phyloP scores from a whole-genome alignment of 2,113 vertebrate genomes.

The Cyphomyrus discorhynchus region DNA sequence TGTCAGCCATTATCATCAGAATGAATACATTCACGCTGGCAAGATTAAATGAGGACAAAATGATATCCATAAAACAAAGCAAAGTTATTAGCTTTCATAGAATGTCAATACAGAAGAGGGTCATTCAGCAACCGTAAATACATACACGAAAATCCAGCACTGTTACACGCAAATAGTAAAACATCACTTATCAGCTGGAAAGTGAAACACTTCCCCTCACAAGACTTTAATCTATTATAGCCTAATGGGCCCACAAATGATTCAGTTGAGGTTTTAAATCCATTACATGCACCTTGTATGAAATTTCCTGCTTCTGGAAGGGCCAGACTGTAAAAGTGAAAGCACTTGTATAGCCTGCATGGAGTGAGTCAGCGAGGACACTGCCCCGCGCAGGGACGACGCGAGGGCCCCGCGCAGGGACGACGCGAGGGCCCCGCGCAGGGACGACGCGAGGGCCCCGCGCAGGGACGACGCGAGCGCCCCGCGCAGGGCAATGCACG shows the following conservation, averaged over 20 bases:
- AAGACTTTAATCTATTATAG: background rate
- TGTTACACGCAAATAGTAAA: background rate
- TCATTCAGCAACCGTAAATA: background rate
- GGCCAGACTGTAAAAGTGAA: background rate
- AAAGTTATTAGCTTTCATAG: background rate
- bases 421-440: background rate
- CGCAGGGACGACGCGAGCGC: too few species aligned
- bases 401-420: too few species aligned
- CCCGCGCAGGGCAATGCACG: background rate
- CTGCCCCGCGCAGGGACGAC: too few species aligned
- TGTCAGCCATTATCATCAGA: background rate
- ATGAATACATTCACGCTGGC: constrained; percentile 1
- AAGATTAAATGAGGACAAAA: background rate
- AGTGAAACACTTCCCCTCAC: background rate
- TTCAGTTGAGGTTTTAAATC: background rate
- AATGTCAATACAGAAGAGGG: background rate
- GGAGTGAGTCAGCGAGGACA: background rate
- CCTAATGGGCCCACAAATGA: background rate
- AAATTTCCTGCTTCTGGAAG: background rate
- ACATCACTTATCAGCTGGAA: background rate
- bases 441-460: background rate
- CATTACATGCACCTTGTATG: background rate
- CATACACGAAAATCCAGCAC: background rate
- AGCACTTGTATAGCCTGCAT: background rate
- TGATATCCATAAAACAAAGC: background rate